A percentile compares a stretch with the other conserved stretches of the same genome.
phyloP scores from a whole-genome alignment of 2,888 invertebrate genomes.

The Camptogramma bilineatum region DNA sequence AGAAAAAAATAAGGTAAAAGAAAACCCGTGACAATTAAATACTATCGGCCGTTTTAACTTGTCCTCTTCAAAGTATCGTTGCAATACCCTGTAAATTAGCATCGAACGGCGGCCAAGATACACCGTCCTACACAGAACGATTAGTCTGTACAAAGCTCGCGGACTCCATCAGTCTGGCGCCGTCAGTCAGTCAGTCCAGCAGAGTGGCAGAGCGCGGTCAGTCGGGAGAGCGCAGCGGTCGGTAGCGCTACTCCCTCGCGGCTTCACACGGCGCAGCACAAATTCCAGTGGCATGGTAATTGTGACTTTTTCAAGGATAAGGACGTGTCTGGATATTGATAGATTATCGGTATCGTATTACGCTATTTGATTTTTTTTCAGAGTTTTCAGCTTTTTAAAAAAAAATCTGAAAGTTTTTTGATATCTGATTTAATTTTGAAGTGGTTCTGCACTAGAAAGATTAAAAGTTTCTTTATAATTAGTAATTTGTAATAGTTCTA shows the following conservation, averaged over 20 bases:
- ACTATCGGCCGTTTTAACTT: background rate
- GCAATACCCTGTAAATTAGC: background rate
- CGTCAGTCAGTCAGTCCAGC: slow-evolving; percentile 32
- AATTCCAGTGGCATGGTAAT: slow-evolving; percentile 81
- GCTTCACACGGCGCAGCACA: slow-evolving; percentile 59
- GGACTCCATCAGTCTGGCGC: slow-evolving; percentile 42
- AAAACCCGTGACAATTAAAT: too few species aligned
- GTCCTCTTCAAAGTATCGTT: background rate
- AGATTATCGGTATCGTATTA: slow-evolving; percentile 75
- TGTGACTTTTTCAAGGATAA: slow-evolving; percentile 57
- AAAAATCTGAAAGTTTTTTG: background rate
- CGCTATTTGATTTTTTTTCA: slow-evolving; percentile 57
- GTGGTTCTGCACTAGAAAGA: too few species aligned
- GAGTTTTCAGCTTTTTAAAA: slow-evolving; percentile 1
- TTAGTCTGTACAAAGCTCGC: slow-evolving; percentile 23
- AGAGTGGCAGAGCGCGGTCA: slow-evolving; percentile 52
- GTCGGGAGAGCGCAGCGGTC: slow-evolving; percentile 73
- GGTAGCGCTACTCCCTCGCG: slow-evolving; percentile 61
- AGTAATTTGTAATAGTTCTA: background rate
- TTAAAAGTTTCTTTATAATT: background rate
- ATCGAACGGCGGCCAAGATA: slow-evolving; percentile 1
- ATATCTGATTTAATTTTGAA: too few species aligned
- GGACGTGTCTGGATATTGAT: slow-evolving; percentile 35
- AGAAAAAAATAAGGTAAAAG: too few species aligned
- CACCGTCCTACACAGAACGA: background rate